Evolutionary conservation across 2,888 invertebrate genomes (phyloP).

Genomic region (Gryllus longicercus): DNA sequence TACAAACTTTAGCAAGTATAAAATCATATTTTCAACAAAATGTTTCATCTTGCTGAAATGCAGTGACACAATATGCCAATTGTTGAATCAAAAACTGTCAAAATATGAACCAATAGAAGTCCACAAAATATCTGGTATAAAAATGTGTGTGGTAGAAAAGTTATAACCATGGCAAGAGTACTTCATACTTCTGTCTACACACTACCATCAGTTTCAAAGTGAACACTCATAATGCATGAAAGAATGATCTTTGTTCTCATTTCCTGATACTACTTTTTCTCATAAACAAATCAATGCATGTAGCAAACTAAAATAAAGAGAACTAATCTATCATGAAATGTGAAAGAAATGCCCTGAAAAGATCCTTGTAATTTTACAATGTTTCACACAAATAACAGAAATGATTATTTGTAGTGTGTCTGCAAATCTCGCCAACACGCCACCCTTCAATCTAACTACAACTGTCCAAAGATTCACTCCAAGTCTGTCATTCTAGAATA

Average conservation of each 20-base stretch:
- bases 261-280: no score
- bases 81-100: slow-evolving; percentile 17
- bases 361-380: no score
- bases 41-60: neutral
- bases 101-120: neutral
- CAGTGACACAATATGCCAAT: neutral
- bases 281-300: no score
- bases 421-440: no score
- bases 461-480: no score
- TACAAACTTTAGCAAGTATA: slow-evolving; percentile 17
- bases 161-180: slow-evolving; percentile 3
- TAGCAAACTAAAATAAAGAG: no score
- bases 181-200: neutral
- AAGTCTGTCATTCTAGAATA: no score
- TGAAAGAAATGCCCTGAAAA: no score
- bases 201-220: neutral
- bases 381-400: no score
- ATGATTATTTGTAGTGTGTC: no score
- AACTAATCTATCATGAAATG: no score
- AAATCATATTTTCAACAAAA: neutral
- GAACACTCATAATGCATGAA: neutral
- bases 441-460: no score
- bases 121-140: slow-evolving; percentile 7
- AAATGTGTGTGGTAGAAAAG: slow-evolving; percentile 17
- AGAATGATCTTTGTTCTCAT: neutral